Conservation (phyloP, 1,140 invertebrate genomes). For the Penaeus vannamei region DNA sequence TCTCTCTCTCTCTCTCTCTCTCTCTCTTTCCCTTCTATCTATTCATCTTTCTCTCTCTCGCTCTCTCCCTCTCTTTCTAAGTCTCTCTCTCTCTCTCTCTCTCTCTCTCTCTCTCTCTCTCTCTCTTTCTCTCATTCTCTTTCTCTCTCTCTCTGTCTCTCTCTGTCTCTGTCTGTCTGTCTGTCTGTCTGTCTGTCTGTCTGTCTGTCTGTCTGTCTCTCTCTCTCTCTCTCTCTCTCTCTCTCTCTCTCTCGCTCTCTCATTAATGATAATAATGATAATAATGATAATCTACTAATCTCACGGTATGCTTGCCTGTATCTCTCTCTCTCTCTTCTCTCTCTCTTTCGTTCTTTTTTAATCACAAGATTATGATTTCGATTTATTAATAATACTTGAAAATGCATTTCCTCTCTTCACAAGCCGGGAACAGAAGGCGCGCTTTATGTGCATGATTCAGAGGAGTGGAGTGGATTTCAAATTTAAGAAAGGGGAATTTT, state of each 20-base stretch:
- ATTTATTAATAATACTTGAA: too few species aligned
- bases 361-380: not conserved
- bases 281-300: too few species aligned
- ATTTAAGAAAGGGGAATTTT: too few species aligned
- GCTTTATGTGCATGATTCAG: too few species aligned
- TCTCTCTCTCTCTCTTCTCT: not conserved
- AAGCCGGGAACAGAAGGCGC: too few species aligned
- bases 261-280: too few species aligned
- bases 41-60: too few species aligned
- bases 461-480: too few species aligned
- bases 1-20: not conserved
- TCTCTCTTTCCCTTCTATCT: not conserved
- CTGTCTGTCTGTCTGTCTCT: not conserved
- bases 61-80: not conserved
- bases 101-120: not conserved
- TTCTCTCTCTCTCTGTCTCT: not conserved
- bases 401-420: too few species aligned
- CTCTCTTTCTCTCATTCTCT: not conserved
- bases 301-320: too few species aligned
- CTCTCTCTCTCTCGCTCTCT: not conserved
- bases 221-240: not conserved
- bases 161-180: not conserved
- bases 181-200: not conserved
- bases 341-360: not conserved
- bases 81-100: not conserved